Percentiles rank a stretch among this genome's conserved stretches.
phyloP scores from a whole-genome alignment of 1,140 invertebrate species.

The Nasonia giraulti region DNA sequence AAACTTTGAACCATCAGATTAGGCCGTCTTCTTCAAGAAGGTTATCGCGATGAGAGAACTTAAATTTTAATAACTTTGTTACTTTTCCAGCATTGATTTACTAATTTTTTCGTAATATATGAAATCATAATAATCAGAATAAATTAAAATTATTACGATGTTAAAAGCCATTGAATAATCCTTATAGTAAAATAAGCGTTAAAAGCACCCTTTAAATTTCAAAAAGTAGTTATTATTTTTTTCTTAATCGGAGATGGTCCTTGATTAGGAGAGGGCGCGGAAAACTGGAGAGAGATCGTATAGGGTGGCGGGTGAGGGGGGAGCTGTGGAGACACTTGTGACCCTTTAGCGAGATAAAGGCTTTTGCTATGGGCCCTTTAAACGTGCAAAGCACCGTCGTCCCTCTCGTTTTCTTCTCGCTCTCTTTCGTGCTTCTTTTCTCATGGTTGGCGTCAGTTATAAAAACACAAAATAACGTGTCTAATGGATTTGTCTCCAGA shows the following conservation, averaged over 20 bases:
- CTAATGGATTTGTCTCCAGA: conserved; percentile 43
- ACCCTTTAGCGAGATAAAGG: conserved; percentile 42
- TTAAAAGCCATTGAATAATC: no score
- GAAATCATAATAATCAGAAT: no score
- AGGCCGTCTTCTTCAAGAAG: no score
- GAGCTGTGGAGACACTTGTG: neutral
- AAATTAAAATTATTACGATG: no score
- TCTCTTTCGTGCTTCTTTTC: neutral
- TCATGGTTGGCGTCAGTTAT: conserved; percentile 18
- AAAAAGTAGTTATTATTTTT: conserved; percentile 8
- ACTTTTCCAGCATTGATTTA: no score
- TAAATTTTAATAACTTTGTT: no score
- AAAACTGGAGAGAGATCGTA: neutral
- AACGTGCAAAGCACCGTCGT: neutral
- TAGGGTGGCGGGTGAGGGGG: neutral
- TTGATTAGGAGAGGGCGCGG: neutral
- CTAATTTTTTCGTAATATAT: no score
- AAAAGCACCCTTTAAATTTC: neutral
- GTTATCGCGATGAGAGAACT: no score
- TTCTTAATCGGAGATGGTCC: conserved; percentile 4
- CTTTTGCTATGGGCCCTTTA: conserved; percentile 8
- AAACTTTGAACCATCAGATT: neutral
- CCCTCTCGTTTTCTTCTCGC: neutral
- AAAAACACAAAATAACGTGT: conserved; percentile 49
- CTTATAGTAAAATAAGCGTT: no score